Evolutionary conservation across 2,113 vertebrate species (phyloP), one percentile per base, ranked within the genome.

Genomic region (Microcebus murinus): DNA sequence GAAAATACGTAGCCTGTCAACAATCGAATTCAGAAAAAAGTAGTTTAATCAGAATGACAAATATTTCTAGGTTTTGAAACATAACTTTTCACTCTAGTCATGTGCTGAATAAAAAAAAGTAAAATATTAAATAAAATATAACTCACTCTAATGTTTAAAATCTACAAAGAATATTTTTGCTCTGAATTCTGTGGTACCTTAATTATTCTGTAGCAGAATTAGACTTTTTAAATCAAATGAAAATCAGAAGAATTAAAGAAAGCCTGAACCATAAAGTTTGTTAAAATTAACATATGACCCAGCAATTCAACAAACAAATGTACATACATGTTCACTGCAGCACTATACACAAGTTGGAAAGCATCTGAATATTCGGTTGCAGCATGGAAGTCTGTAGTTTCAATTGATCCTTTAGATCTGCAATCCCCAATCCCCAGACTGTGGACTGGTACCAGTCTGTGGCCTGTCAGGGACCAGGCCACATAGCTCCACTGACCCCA

Each of bases 11-110:
- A 98, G 86, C 95, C 97, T 98, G 97, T 98, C 98, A 98, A 98
- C 87, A 97, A 95, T 83, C 97, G 98, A 95, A 86, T 84, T 92
- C 84, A 92, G 92, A 91, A 97, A 98, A 92, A 92, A 98, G 97
- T 3, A 98, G 93, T 86, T 97, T 97, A 96, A 96, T 98, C 95
- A 98, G 95, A 98, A 98, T 97, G 97, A 98, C 96, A 98, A 98
- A 98, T 92, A 80, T 94, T 87, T 96, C 80, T 90, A 95, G 68
- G 73, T 98, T 98, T 96, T 97, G 97, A 98, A 98, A 98, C 87
- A 55, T 55, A 55, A 55, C 52, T 55, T 55, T 55, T 55, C 52
- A 55, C 52, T 17, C 17, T 55, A 55, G 52, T 55, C 17, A 55
- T 55, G 17, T 55, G 52, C 52, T 55, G 17, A 55, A 55, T 55